These are phyloP conservation scores for rat (Rattus norvegicus) DNA, from an alignment of 2,113 vertebrate genomes.

Conservation along the genomic window GRCr8 NC_086032.1:45306001-45306500, in stretches of 20 bases:
- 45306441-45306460: conserved; percentile 62
- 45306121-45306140: conserved; percentile 58
- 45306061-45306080: not conserved
- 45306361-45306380: conserved; percentile 65
- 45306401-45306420: not conserved
- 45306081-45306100: not conserved
- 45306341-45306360: conserved; percentile 45
- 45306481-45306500: conserved; percentile 42
- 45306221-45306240: conserved; percentile 66
- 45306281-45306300: conserved; percentile 70
- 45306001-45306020: not conserved
- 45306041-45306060: not conserved
- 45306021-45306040: not conserved
- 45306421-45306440: not conserved
- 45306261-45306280: conserved; percentile 62
- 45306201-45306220: conserved; percentile 50
- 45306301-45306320: conserved; percentile 44
- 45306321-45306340: conserved; percentile 14
- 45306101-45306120: not conserved
- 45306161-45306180: not conserved
- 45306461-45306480: conserved; percentile 49
- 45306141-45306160: conserved; percentile 18
- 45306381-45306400: conserved; percentile 61
- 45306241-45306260: conserved; percentile 75
- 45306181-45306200: not conserved